Base-by-base conservation (phyloP, 2,888 invertebrate species). In the Clitarchus hookeri region DNA sequence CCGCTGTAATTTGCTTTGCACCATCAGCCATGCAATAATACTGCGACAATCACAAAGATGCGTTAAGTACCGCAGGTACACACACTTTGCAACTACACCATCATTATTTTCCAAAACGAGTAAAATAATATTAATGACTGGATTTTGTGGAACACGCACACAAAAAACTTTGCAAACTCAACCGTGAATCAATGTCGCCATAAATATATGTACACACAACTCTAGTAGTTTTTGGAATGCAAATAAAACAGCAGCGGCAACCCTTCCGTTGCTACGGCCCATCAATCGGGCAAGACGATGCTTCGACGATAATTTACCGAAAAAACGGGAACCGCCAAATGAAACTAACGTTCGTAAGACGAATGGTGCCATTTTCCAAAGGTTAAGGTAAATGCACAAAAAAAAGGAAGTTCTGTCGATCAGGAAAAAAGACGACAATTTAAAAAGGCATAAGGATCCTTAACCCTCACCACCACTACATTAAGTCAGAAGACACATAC, bases 151-250 rank as follows among this genome's bases (percentile, higher is more conserved):
- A 65, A 65, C 65, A 65, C 65, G 16, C 65, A 36, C 36, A 36
- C n/a, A 65, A 16, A 65, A 65, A 65, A 65, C 65, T 65, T 65
- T 65, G 23, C 65, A 65, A 65, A 65, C 65, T 65, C 65, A 65
- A 65, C 23, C n/a, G 2, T 65, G 65, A 65, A 65, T 65, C n/a
- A 65, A 65, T 19, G 16, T 65, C n/a, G 8, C 16, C 48, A 16
- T 48, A 48, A 9, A 65, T 9, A 65, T n/a, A 65, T 65, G n/a
- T 65, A n/a, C n/a, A 65, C 65, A 65, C 65, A 65, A 65, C 65
- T 65, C 65, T 65, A 65, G n/a, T n/a, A 65, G 65, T 65, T 65
- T n/a, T 65, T 65, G 65, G 65, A 65, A 65, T 65, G 65, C 65
- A 65, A 65, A 65, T 65, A 65, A 23, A 65, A 65, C n/a, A 1